Conservation (phyloP, 2,888 invertebrate genomes). For the Anticlea derivata region DNA sequence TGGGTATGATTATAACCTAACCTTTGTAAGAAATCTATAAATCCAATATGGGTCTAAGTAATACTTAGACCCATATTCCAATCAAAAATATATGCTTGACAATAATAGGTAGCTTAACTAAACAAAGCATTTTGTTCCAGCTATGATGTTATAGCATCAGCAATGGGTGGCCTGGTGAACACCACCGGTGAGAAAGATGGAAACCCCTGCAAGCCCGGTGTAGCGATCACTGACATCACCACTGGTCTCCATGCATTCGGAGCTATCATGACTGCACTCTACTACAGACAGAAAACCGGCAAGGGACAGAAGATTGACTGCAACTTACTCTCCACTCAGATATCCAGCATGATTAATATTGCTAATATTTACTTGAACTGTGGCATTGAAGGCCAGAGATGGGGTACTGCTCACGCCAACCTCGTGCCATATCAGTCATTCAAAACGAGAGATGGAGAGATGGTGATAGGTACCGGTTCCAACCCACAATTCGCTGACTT, state of each 20-base stretch:
- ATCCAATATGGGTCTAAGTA: too few species aligned
- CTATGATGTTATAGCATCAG: conserved; percentile 97
- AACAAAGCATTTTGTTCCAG: conserved; percentile 48
- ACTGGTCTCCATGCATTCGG: conserved; percentile 98
- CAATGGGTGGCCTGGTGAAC: conserved; percentile 94
- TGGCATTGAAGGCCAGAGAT: conserved; percentile 88
- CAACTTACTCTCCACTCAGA: conserved; percentile 96
- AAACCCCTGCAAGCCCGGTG: conserved; percentile 95
- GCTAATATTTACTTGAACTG: conserved; percentile 96
- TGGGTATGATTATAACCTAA: conserved; percentile 79
- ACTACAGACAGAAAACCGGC: conserved; percentile 90
- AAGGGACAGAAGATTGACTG: conserved; percentile 96
- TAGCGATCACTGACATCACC: conserved; percentile 95
- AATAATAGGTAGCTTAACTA: too few species aligned
- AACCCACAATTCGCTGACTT: conserved; percentile 91
- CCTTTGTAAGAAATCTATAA: too few species aligned
- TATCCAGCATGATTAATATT: conserved; percentile 94
- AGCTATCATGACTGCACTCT: conserved; percentile 95
- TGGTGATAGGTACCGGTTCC: conserved; percentile 95
- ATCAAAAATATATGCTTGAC: too few species aligned
- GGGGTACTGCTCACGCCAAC: conserved; percentile 97
- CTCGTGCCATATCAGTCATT: conserved; percentile 98
- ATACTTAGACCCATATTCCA: too few species aligned
- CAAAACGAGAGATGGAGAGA: conserved; percentile 90
- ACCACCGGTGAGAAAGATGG: conserved; percentile 94